phyloP scores from a whole-genome alignment of 2,797 vertebrate genomes.

The Oryzias sinensis region DNA sequence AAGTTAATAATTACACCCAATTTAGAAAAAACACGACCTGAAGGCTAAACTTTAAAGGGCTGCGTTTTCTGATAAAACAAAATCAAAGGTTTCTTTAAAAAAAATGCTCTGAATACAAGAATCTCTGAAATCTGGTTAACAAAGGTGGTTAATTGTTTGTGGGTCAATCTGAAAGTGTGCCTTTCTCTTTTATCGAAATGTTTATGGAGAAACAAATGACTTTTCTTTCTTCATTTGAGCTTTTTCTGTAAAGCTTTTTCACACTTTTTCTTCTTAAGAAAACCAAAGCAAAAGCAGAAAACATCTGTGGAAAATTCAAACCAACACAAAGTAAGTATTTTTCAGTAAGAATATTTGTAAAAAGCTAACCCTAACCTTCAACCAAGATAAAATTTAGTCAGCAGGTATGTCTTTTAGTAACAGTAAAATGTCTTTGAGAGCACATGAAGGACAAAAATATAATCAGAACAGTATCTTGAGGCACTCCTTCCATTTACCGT shows the following conservation, averaged over 20 bases:
- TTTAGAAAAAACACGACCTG: constrained; percentile 17
- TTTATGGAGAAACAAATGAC: constrained; percentile 5
- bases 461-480: constrained; percentile 73
- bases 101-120: not conserved
- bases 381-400: constrained; percentile 15
- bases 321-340: constrained; percentile 3
- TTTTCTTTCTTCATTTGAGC: constrained; percentile 18
- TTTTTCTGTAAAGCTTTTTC: not conserved
- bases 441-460: constrained; percentile 77
- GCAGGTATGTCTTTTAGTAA: constrained; percentile 9
- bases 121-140: constrained; percentile 2
- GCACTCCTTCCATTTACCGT: constrained; percentile 87
- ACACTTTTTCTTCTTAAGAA: not conserved
- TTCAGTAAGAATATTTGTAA: not conserved
- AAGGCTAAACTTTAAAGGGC: constrained; percentile 8
- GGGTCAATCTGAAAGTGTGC: constrained; percentile 10
- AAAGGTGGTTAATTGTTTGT: constrained; percentile 33
- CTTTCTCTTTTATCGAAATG: constrained; percentile 14
- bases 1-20: constrained; percentile 38
- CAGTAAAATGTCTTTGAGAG: constrained; percentile 59
- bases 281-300: constrained; percentile 2
- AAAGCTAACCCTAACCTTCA: not conserved
- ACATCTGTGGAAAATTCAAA: not conserved
- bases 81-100: not conserved
- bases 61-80: constrained; percentile 16